Percentiles rank a stretch among this genome's conserved stretches.
Evolutionary conservation across 2,888 invertebrate species (phyloP).

Genomic region (Metalampra italica): DNA sequence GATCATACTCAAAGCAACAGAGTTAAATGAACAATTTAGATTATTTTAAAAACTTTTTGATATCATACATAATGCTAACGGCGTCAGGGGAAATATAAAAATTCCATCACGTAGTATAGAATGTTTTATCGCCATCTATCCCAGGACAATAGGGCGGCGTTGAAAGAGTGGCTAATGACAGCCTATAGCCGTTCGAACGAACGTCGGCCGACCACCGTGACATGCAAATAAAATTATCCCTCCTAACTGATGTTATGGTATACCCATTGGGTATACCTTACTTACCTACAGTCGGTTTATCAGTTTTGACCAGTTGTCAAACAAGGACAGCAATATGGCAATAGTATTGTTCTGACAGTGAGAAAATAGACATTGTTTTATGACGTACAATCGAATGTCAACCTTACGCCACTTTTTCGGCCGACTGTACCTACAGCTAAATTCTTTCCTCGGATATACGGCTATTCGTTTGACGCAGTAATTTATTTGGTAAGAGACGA

Average conservation of each 20-base stretch:
- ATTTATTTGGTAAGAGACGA: slow-evolving; percentile 10
- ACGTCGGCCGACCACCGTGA: slow-evolving; percentile 21
- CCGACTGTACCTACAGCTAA: slow-evolving; percentile 4
- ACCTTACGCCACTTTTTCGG: too few species aligned
- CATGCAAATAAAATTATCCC: slow-evolving; percentile 27
- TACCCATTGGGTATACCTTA: too few species aligned
- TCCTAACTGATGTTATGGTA: slow-evolving; percentile 1
- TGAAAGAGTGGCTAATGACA: slow-evolving; percentile 48
- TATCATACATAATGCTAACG: slow-evolving; percentile 25
- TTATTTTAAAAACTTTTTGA: slow-evolving; percentile 1
- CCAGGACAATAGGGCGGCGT: slow-evolving; percentile 68
- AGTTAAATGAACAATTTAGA: not conserved
- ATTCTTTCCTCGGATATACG: not conserved
- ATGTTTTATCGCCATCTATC: slow-evolving; percentile 62
- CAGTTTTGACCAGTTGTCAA: too few species aligned
- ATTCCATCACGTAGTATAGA: slow-evolving; percentile 65
- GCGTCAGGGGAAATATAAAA: slow-evolving; percentile 66
- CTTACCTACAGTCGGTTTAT: too few species aligned
- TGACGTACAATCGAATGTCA: too few species aligned
- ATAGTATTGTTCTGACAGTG: too few species aligned
- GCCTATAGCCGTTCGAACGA: slow-evolving; percentile 16
- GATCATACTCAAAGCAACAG: too few species aligned
- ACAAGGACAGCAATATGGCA: too few species aligned
- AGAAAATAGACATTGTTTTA: too few species aligned
- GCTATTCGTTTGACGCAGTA: slow-evolving; percentile 2